Evolutionary conservation across 1,140 invertebrate species (phyloP), one percentile per base, ranked within the genome.

Genomic region (Zaprionus tsacasi): DNA sequence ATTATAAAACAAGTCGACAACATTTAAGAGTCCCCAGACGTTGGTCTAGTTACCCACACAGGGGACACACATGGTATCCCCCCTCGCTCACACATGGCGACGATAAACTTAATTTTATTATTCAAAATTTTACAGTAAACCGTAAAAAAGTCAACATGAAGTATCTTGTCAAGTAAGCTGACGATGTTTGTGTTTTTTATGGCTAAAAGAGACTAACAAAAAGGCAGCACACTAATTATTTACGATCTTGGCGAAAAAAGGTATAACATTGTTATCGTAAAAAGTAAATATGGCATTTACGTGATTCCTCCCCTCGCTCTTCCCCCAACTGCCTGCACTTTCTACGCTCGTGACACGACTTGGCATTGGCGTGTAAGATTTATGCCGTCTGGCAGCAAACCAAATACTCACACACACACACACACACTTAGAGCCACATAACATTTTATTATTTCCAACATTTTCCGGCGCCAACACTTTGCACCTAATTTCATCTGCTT

Each of bases 221-320:
- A 48, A 50, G 55, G 55, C 66, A 74, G 52, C 65, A 68, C 65
- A 68, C 82, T 89, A 89, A 88, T 88, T 88, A 88, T 88, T 88
- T 88, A 88, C 83, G 81, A 73, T 60, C 63, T 57, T 11, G 8
- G 12, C n/a, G 35, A 56, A 21, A 21, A 21, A 75, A 35, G 52
- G 79, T 78, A 87, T 83, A 76, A 87, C 65, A 71, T 76, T 66
- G 69, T 77, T 74, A 82, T 71, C 76, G 71, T 79, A 83, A 82
- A 87, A 82, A 77, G 68, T 72, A 71, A 74, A 70, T 79, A 88
- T 74, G 76, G 72, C 80, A 66, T 73, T 72, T 73, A 73, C 66
- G 82, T 79, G 79, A 70, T 50, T 11, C 35, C 21, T 21, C 21
- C 21, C n/a, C n/a, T n/a, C n/a, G n/a, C n/a, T n/a, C n/a, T n/a